Evolutionary conservation across 2,888 invertebrate species (phyloP), one percentile per base, ranked within the genome.

Genomic region (Amblyjoppa proteus): DNA sequence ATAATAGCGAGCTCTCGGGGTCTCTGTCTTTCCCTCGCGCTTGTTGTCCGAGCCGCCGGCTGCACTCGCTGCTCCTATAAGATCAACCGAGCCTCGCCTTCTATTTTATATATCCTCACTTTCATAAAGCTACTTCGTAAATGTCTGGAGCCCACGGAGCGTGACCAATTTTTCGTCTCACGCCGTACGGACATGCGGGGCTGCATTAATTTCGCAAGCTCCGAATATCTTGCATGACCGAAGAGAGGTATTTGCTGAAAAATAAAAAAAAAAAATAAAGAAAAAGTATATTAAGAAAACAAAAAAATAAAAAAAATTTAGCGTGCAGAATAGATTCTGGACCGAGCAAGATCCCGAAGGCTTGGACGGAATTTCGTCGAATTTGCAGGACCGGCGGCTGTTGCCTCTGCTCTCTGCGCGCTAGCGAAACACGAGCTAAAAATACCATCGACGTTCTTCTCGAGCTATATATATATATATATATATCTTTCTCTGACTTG

Each of bases 1-100:
- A 93, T 93, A 93, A 93, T 93, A 93, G 93, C 91, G 90, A 90
- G 68, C 66, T 53, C 28, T 49, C 66, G 66, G 28, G 9, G 41
- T 68, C 53, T 77, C 73, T 20, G 41, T 34, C 90, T 90, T 89
- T 89, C 90, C 90, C 90, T 89, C 90, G 89, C 88, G 87, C 91
- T 41, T 88, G 90, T 88, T 85, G 88, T 88, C 68, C 66, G 77
- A 61, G 73, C 45, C 16, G 58, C 13, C 49, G 61, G 69, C 16
- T 13, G 31, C 69, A 38, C 68, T 56, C 51, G 58, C 49, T 34
- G 41, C 45, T 53, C 31, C 73, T 80, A 64, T 41, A 58, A 58
- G 28, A 58, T 28, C 58, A 11, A 53, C 49, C 28, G 61, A 74
- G 73, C 58, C 66, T 81, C 80, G 80, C 51, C 53, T 68, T 51